Percentiles rank a stretch among this genome's conserved stretches.
Evolutionary conservation across 2,888 invertebrate genomes (phyloP).

Genomic region (Pomacea canaliculata): DNA sequence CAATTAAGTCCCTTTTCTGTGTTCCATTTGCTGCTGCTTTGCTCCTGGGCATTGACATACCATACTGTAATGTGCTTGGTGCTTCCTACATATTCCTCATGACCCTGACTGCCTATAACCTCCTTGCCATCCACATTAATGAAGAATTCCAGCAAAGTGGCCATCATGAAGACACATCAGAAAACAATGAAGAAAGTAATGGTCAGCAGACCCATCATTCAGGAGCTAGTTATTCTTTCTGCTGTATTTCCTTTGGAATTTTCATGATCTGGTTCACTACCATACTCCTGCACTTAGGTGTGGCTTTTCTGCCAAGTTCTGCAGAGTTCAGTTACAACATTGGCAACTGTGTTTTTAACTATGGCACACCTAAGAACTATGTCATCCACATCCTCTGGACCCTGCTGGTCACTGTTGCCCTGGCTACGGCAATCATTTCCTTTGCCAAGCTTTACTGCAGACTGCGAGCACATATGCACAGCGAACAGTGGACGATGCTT

Average conservation of each 20-base stretch:
- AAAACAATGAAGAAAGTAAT: background rate
- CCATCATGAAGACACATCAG: constrained; percentile 17
- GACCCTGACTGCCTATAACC: constrained; percentile 90
- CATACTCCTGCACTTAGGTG: constrained; percentile 88
- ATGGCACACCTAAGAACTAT: constrained; percentile 89
- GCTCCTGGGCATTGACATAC: constrained; percentile 45
- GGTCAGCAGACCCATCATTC: background rate
- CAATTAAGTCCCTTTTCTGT: constrained; percentile 63
- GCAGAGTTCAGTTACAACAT: constrained; percentile 75
- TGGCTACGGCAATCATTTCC: constrained; percentile 85
- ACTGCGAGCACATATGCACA: constrained; percentile 52
- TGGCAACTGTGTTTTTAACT: constrained; percentile 87
- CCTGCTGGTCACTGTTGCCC: constrained; percentile 87
- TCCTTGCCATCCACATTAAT: constrained; percentile 75
- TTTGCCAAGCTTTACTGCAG: constrained; percentile 80
- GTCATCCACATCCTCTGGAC: constrained; percentile 93
- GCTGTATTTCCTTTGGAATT: constrained; percentile 88
- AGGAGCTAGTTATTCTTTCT: constrained; percentile 56
- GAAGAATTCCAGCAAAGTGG: constrained; percentile 65
- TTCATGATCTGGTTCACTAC: constrained; percentile 95
- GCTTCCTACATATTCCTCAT: constrained; percentile 89
- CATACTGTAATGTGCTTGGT: constrained; percentile 83
- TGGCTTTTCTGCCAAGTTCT: constrained; percentile 67
- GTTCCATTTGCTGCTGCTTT: constrained; percentile 62
- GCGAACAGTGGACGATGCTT: constrained; percentile 51